Evolutionary conservation across 2,113 vertebrate genomes (phyloP), one percentile per base, ranked within the genome.

Genomic region (Anhinga rufa): DNA sequence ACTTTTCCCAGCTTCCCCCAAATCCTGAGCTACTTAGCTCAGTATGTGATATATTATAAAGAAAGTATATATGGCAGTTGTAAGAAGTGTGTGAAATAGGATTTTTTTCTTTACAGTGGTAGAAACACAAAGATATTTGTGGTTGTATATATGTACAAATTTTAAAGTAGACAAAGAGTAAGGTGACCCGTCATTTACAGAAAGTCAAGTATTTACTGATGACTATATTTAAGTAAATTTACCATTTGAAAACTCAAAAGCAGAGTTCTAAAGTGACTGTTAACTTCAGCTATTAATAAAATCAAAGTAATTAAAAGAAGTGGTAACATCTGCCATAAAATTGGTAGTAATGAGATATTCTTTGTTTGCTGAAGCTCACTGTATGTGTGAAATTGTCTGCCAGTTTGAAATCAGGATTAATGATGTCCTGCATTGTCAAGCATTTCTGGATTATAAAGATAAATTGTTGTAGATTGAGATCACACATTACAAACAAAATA

Each of bases 381-480:
- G 8, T 86, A 21, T 74, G 26, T 46, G 10, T 95, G 74, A 93
- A 92, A 95, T 57, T 77, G 12, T 82, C 61, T 96, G 82, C 20
- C 69, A 82, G 55, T 48, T 71, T 9, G 8, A 95, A 94, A 94
- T 94, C 57, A 88, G 40, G 61, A 93, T 36, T 61, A 85, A 96
- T 96, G n/a, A 3, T 49, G 17, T 76, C 49, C 55, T 55, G 9
- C 66, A 49, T 66, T 89, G 57, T 93, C 61, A 88, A 85, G 26
- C 15, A 52, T 84, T 92, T 88, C 60, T 91, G 61, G 52, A 48
- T 88, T 36, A 94, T 86, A 82, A 88, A 92, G 90, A 96, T 71
- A 90, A 96, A 93, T 79, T 44, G 17, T 72, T 91, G 46, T 54
- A 74, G 19, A 78, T n/a, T 83, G 70, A 83, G 25, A 76, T 26